Evolutionary conservation across 2,113 vertebrate species (phyloP), one percentile per base, ranked within the genome.

Genomic region (Lepus americanus): DNA sequence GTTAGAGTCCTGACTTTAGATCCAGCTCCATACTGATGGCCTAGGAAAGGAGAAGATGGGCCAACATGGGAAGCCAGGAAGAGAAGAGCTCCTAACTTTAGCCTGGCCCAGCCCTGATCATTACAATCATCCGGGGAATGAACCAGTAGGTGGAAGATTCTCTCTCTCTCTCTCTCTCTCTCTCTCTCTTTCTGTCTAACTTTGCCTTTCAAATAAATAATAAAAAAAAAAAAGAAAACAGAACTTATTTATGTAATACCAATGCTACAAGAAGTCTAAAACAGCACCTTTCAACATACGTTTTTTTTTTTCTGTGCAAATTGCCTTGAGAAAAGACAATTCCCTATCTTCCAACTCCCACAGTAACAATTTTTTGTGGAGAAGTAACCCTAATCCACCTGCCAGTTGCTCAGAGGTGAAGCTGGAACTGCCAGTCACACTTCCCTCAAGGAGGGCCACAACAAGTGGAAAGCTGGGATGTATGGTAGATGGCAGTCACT

Each of bases 301-400:
- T 90, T 92, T 89, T 84, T 64, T 63, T 89, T 78, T 90, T 85
- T 85, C 36, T 84, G 51, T 29, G 44, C 22, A 96, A 84, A 55
- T 81, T 80, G 76, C 77, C 31, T 90, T 27, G 6, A 23, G 36
- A 78, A 82, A 91, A 74, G 33, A 51, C 6, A 88, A 19, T 51
- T 79, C 36, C 19, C 66, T 29, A 31, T 51, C 12, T 51, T 20
- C 22, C 51, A 55, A 33, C 8, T 82, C 49, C 39, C 53, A 19
- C 6, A 83, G 31, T 13, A 76, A 83, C 67, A 73, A 39, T 55
- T 85, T 87, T 88, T 76, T 51, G 61, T 14, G 4, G 13, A 17
- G 61, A 80, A 94, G 53, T 61, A 25, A 83, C 12, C 44, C 49
- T 74, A 61, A 64, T 39, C 10, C 84, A 22, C 36, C 31, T 10